Evolutionary conservation across 2,888 invertebrate genomes (phyloP), one percentile per base, ranked within the genome.

Genomic region (Cactoblastis cactorum): DNA sequence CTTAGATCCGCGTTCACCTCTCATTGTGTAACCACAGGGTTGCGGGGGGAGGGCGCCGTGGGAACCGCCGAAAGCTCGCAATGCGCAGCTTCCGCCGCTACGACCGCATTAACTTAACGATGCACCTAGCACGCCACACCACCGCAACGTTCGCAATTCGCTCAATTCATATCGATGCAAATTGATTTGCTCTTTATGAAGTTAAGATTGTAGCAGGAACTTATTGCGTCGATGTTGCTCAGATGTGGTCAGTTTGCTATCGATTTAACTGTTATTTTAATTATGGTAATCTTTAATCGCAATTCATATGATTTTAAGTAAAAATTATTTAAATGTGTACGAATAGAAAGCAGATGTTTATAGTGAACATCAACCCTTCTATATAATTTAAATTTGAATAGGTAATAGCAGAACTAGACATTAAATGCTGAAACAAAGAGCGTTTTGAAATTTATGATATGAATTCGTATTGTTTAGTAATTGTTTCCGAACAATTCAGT

Each of bases 1-100:
- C 86, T 86, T 87, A 88, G 88, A 89, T 88, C 88, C 88, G 87
- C 85, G 88, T 88, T 88, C 87, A 86, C 87, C 86, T 87, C 80
- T 84, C 81, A 87, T 88, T 89, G 88, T 89, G 88, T 85, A 89
- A 89, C 78, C 72, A 73, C 71, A 58, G 70, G 67, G 65, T 62
- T 61, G 74, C 70, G 70, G 71, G 68, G 71, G 76, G n/a, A n/a
- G 77, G 71, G 77, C 67, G 69, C 74, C 87, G 88, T 88, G 88
- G 88, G 88, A 88, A 88, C 83, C 84, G 69, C 88, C 88, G 86
- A 88, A 88, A 88, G 87, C 88, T 86, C 77, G 80, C 76, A 71
- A 75, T 77, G 77, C 73, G 69, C 79, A 79, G 87, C 87, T 88
- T 88, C 88, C 86, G 88, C 82, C 80, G 82, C 73, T 72, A 71